phyloP scores from a whole-genome alignment of 2,888 invertebrate species.

The Chrysolina americana region DNA sequence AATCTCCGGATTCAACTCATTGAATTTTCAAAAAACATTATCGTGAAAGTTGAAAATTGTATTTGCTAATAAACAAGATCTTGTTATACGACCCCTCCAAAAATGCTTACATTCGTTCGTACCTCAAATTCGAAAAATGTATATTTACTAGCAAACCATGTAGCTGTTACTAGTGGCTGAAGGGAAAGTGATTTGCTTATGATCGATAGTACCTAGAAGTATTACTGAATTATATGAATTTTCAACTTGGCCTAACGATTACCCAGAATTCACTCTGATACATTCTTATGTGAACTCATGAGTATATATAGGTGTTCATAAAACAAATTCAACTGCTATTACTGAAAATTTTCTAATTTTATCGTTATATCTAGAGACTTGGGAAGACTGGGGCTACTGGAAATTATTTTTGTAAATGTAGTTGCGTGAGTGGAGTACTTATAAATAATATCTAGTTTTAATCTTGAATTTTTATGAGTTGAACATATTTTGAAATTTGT shows the following conservation, averaged over 20 bases:
- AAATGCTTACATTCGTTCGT: too few species aligned
- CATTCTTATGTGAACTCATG: neutral
- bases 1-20: too few species aligned
- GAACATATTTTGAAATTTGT: conserved; percentile 28
- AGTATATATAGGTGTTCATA: neutral
- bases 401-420: conserved; percentile 44
- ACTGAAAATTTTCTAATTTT: neutral
- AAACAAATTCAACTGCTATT: neutral
- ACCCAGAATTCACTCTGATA: neutral
- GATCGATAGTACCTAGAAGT: too few species aligned
- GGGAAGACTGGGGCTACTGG: conserved; percentile 36
- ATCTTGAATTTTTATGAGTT: conserved; percentile 26
- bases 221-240: neutral
- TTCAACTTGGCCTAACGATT: neutral
- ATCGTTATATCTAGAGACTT: conserved; percentile 32
- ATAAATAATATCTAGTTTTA: conserved; percentile 32
- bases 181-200: too few species aligned
- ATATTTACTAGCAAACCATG: too few species aligned
- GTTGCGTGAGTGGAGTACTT: conserved; percentile 30
- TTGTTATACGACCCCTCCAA: too few species aligned
- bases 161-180: too few species aligned
- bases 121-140: too few species aligned
- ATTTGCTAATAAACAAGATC: too few species aligned
- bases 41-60: too few species aligned
- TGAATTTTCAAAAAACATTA: too few species aligned